phyloP scores from a whole-genome alignment of 2,888 invertebrate genomes.

The Diabrotica balteata region DNA sequence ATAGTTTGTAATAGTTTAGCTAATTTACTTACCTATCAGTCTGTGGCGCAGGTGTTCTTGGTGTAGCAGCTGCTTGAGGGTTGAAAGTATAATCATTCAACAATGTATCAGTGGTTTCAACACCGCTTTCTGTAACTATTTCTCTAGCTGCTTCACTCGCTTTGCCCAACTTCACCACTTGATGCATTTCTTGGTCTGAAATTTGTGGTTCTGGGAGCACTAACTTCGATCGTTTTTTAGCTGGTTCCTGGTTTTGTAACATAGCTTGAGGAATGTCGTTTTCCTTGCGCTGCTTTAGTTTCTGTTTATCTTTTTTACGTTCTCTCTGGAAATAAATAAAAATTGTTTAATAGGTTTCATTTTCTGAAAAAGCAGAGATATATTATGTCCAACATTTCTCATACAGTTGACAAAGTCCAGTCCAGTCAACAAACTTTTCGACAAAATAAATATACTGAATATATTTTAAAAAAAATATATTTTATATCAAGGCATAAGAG shows the following conservation, averaged over 20 bases:
- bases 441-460: no score
- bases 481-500: no score
- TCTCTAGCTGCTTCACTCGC: constrained; percentile 92
- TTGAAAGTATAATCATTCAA: constrained; percentile 90
- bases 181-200: constrained; percentile 88
- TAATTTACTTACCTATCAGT: constrained; percentile 67
- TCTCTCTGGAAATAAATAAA: constrained; percentile 69
- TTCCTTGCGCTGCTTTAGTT: constrained; percentile 93
- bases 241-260: constrained; percentile 86
- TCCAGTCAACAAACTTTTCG: no score
- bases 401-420: no score
- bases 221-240: constrained; percentile 91
- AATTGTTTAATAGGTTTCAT: constrained; percentile 15
- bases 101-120: constrained; percentile 82
- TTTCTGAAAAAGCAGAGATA: background rate
- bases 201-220: constrained; percentile 97
- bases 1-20: no score
- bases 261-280: constrained; percentile 93
- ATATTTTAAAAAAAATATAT: no score
- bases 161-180: constrained; percentile 90
- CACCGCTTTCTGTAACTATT: constrained; percentile 80
- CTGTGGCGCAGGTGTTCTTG: constrained; percentile 85
- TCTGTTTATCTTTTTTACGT: constrained; percentile 93
- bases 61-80: constrained; percentile 72
- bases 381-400: no score